phyloP scores from a whole-genome alignment of 2,888 invertebrate species.

The Amiota mariae region DNA sequence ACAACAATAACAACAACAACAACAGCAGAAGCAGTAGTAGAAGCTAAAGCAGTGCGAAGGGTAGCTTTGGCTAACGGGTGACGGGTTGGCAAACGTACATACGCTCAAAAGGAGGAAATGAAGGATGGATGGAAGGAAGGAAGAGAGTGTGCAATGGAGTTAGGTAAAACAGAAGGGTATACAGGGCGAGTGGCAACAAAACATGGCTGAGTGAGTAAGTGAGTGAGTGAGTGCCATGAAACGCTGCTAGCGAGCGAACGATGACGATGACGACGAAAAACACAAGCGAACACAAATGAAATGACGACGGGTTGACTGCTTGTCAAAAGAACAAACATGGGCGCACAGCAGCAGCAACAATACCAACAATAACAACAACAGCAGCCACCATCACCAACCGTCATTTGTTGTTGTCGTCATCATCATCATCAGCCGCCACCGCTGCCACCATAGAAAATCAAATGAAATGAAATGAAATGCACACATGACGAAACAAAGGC shows the following conservation, averaged over 20 bases:
- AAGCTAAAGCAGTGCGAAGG: constrained; percentile 38
- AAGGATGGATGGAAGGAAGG: neutral
- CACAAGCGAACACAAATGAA: constrained; percentile 69
- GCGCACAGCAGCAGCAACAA: constrained; percentile 55
- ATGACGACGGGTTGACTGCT: constrained; percentile 73
- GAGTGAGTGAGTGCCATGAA: neutral
- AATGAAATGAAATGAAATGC: constrained; percentile 68
- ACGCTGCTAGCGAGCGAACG: constrained; percentile 28
- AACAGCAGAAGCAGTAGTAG: constrained; percentile 13
- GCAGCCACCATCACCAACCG: constrained; percentile 21
- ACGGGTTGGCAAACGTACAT: neutral
- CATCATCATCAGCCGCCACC: constrained; percentile 4
- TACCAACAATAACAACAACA: constrained; percentile 30
- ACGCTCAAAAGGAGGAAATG: neutral
- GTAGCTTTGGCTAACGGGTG: constrained; percentile 32
- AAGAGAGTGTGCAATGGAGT: neutral
- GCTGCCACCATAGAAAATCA: constrained; percentile 49
- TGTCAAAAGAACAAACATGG: constrained; percentile 73
- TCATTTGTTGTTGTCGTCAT: constrained; percentile 12
- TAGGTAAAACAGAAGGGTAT: neutral
- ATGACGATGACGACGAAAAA: constrained; percentile 58
- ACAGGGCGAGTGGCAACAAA: constrained; percentile 18
- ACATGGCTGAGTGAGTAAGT: constrained; percentile 35
- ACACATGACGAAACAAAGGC: constrained; percentile 65
- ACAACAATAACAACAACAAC: constrained; percentile 33